phyloP scores from a whole-genome alignment of 2,113 vertebrate species.

The Oxyruncus cristatus region DNA sequence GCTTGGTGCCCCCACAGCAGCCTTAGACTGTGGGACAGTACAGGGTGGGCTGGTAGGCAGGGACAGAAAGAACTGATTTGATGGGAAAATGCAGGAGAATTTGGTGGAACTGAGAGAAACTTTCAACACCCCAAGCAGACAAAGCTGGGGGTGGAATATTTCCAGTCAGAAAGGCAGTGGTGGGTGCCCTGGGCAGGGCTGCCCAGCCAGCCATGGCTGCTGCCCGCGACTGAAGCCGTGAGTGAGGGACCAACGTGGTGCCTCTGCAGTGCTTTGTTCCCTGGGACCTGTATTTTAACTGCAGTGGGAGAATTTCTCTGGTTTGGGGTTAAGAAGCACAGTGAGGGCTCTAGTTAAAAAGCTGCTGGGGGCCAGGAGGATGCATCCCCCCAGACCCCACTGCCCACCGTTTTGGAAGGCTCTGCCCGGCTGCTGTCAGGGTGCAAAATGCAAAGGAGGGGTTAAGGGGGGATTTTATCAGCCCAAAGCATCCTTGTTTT shows the following conservation, averaged over 20 bases:
- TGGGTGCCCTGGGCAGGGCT: background rate
- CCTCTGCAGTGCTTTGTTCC: background rate
- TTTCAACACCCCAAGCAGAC: background rate
- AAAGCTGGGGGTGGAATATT: background rate
- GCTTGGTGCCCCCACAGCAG: background rate
- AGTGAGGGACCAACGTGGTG: background rate
- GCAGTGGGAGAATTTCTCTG: background rate
- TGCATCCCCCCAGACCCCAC: background rate
- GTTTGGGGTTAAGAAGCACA: background rate
- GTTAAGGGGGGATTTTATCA: background rate
- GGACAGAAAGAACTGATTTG: background rate
- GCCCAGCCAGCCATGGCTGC: rapidly evolving
- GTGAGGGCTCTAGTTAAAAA: background rate
- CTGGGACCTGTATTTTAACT: background rate
- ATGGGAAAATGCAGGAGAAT: background rate
- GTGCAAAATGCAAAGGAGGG: background rate
- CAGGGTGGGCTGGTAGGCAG: background rate
- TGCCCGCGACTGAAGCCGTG: rapidly evolving
- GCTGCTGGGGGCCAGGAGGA: no score
- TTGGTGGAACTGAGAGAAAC: background rate
- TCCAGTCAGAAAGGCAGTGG: background rate
- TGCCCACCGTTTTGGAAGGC: background rate
- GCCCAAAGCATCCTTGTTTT: background rate
- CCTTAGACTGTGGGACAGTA: rapidly evolving
- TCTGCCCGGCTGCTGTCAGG: rapidly evolving